Base-by-base conservation (phyloP, 1,140 invertebrate species). In the Asbolus verrucosus region DNA sequence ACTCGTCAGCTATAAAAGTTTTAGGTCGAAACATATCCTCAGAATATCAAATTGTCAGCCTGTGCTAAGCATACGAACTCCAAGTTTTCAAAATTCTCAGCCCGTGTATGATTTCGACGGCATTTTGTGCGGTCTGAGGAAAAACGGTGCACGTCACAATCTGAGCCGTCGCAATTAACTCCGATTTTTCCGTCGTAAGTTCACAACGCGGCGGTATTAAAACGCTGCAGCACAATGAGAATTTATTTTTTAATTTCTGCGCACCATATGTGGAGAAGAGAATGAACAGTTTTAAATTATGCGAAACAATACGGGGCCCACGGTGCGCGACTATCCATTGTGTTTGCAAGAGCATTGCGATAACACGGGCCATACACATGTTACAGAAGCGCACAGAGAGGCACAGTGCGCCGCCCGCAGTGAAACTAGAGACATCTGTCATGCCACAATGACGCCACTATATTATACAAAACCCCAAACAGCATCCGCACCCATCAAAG, bases 401-500 rank as follows among this genome's bases (percentile, higher is more conserved):
- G 33, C 33, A 36, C n/a, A 36, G 33, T 36, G 33, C 33, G 46
- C 46, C 18, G 46, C 61, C 61, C 39, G 61, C 31, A 63, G 33
- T 63, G 61, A 63, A 63, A 63, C 61, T 63, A 41, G 61, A 63
- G 61, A 63, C 61, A 63, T 63, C 61, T 63, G 61, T 63, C 61
- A 63, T 63, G 36, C 61, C 61, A 63, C 61, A 63, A 63, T 63
- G 39, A 63, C 61, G 61, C 61, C 61, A 63, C 61, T 63, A 41
- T 63, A 63, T 63, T 63, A 63, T 38, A 63, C 61, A 63, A 63
- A 41, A 63, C 61, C 61, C 61, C 61, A 63, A 63, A 63, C 61
- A 63, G 33, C 61, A 63, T 63, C 61, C 61, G 39, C 50, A 54
- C 46, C 61, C 61, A 63, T 63, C 61, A 63, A 63, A 63, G 61